These are phyloP conservation scores for Reticulitermes speratus DNA, from an alignment of 1,140 invertebrate species.

Conservation along the genomic window DNA sequence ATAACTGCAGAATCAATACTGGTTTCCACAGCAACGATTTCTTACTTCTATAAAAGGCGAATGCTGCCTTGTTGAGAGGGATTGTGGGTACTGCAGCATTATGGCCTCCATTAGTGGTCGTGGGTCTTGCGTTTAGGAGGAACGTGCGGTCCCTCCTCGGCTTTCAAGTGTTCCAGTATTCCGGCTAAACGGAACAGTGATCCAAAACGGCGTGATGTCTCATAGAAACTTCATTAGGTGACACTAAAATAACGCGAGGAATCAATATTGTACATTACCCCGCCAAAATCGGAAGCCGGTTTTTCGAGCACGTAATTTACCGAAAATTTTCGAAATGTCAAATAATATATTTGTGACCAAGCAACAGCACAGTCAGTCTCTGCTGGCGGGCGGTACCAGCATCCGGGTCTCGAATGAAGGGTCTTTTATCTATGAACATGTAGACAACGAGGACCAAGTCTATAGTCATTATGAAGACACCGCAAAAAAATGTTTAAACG, in stretches of 20 bases:
- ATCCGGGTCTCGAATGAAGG: background rate
- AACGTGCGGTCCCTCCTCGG: background rate
- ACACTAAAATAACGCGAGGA: background rate
- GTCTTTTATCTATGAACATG: background rate
- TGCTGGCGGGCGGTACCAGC: background rate
- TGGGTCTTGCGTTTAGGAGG: background rate
- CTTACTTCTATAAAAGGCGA: background rate
- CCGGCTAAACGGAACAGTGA: background rate
- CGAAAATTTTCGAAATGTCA: conserved; percentile 9
- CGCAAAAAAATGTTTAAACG: background rate
- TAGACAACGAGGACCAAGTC: background rate
- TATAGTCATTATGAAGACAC: background rate
- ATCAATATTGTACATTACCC: background rate
- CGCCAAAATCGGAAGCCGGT: background rate
- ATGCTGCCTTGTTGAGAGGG: conserved; percentile 19
- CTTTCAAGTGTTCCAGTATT: background rate
- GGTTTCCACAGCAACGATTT: conserved; percentile 28
- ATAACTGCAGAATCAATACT: conserved; percentile 10
- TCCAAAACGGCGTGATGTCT: background rate
- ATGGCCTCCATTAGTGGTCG: conserved; percentile 20
- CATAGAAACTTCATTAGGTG: background rate
- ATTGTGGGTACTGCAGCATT: conserved; percentile 23
- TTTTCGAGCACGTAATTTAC: background rate
- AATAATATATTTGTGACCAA: background rate
- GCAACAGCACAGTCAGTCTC: conserved; percentile 20